These are phyloP conservation scores for Arnoldichthys spilopterus DNA, from an alignment of 2,797 vertebrate species.

Conservation along the genomic window DNA sequence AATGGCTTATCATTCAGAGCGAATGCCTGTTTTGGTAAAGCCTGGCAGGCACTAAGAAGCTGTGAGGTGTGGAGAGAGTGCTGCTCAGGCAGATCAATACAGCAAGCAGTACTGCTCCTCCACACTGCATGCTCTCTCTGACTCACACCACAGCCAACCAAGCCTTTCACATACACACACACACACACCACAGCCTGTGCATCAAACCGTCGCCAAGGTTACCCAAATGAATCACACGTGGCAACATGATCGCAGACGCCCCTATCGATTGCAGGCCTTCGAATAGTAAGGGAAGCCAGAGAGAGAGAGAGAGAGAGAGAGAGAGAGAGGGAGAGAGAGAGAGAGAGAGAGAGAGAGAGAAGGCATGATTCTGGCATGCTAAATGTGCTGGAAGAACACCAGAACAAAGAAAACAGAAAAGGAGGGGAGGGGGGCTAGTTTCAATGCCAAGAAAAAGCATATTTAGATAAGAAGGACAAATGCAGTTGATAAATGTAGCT, in stretches of 20 bases:
- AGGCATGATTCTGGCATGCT: slow-evolving; percentile 50
- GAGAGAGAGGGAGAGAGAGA: slow-evolving; percentile 53
- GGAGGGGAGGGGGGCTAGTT: slow-evolving; percentile 48
- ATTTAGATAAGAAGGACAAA: slow-evolving; percentile 49
- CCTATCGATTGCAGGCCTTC: slow-evolving; percentile 76
- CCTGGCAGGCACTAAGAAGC: slow-evolving; percentile 5
- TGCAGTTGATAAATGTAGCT: slow-evolving; percentile 43
- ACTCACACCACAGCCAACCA: slow-evolving; percentile 73
- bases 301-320: slow-evolving; percentile 62
- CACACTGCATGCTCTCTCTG: slow-evolving; percentile 70
- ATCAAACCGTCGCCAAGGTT: slow-evolving; percentile 82
- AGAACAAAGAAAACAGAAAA: slow-evolving; percentile 57
- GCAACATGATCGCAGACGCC: slow-evolving; percentile 79
- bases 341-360: slow-evolving; percentile 1
- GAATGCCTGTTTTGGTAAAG: slow-evolving; percentile 34
- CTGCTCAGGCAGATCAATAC: slow-evolving; percentile 70
- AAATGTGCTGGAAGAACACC: slow-evolving; percentile 53
- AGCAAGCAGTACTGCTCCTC: slow-evolving; percentile 51
- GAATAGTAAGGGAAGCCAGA: slow-evolving; percentile 69
- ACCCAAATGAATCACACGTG: slow-evolving; percentile 79
- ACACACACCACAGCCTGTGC: slow-evolving; percentile 54
- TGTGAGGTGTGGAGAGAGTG: slow-evolving; percentile 24
- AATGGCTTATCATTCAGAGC: slow-evolving; percentile 23
- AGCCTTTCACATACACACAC: slow-evolving; percentile 67
- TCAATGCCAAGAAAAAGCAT: slow-evolving; percentile 47